Evolutionary conservation across 2,888 invertebrate genomes (phyloP).

Genomic region (Ormyrus nitidulus): DNA sequence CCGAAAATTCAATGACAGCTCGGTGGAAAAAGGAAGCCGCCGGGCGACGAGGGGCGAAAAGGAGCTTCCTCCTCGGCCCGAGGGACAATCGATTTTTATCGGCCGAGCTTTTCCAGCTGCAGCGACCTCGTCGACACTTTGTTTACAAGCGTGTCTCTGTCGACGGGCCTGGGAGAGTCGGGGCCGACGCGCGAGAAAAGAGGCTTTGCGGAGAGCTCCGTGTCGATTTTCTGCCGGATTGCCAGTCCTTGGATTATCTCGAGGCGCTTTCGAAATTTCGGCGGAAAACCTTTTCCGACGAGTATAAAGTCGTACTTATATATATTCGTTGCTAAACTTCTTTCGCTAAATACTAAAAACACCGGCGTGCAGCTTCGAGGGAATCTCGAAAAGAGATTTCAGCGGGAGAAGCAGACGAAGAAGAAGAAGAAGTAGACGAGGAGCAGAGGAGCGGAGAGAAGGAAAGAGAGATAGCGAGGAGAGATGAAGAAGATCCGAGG

Average conservation of each 20-base stretch:
- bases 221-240: too few species aligned
- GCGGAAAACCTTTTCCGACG: too few species aligned
- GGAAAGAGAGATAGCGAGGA: conserved; percentile 9
- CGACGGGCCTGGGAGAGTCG: not conserved
- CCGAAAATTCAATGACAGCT: conserved; percentile 42
- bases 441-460: not conserved
- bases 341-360: too few species aligned
- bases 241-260: too few species aligned
- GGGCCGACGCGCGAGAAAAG: conserved; percentile 15
- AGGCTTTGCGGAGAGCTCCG: conserved; percentile 24
- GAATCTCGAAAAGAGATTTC: conserved; percentile 14
- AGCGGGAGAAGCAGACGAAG: not conserved
- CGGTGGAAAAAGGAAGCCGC: not conserved
- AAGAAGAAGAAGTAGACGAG: not conserved
- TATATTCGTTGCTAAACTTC: too few species aligned
- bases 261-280: too few species aligned
- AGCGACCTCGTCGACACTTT: not conserved
- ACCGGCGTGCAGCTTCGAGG: too few species aligned
- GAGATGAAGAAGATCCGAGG: conserved; percentile 46
- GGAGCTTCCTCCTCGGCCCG: not conserved
- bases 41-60: not conserved
- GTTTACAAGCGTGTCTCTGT: conserved; percentile 20
- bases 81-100: conserved; percentile 50
- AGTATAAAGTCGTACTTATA: too few species aligned
- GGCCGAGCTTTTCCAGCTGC: conserved; percentile 42